Conservation (phyloP, 2,113 vertebrate species). For the Oryzias celebensis region DNA sequence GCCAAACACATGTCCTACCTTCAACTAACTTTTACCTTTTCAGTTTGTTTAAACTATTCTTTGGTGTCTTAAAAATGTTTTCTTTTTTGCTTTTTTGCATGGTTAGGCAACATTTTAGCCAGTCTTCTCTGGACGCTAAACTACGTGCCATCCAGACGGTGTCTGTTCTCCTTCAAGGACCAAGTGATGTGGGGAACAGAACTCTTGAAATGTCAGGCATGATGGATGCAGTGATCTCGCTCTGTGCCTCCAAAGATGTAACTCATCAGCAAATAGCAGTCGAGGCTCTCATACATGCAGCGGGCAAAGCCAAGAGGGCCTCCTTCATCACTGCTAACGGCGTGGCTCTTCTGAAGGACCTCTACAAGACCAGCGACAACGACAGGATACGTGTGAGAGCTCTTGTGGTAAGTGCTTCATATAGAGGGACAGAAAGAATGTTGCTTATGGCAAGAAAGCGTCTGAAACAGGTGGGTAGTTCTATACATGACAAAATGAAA, state of each 20-base stretch:
- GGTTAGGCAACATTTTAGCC: slow-evolving; percentile 85
- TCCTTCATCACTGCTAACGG: slow-evolving; percentile 96
- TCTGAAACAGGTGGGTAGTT: no score
- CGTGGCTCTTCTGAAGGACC: slow-evolving; percentile 91
- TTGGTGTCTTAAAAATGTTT: not conserved
- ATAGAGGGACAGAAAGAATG: not conserved
- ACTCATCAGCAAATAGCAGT: slow-evolving; percentile 92
- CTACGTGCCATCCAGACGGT: slow-evolving; percentile 91
- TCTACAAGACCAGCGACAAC: slow-evolving; percentile 92
- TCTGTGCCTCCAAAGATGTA: slow-evolving; percentile 86
- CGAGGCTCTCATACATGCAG: slow-evolving; percentile 92
- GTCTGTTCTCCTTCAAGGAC: slow-evolving; percentile 93
- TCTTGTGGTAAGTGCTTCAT: slow-evolving; percentile 84
- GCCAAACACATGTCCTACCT: slow-evolving; percentile 14
- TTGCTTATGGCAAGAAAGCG: no score
- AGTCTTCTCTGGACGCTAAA: slow-evolving; percentile 77
- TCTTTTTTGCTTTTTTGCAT: not conserved
- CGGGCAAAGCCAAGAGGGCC: slow-evolving; percentile 93
- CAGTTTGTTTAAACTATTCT: not conserved
- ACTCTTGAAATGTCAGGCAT: slow-evolving; percentile 91
- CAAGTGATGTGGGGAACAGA: slow-evolving; percentile 88
- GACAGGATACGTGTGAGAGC: slow-evolving; percentile 96
- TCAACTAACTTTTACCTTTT: not conserved
- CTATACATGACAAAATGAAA: no score
- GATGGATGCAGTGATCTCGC: slow-evolving; percentile 88